Evolutionary conservation across 1,140 invertebrate genomes (phyloP).

Genomic region (Drosophila kohkoa): DNA sequence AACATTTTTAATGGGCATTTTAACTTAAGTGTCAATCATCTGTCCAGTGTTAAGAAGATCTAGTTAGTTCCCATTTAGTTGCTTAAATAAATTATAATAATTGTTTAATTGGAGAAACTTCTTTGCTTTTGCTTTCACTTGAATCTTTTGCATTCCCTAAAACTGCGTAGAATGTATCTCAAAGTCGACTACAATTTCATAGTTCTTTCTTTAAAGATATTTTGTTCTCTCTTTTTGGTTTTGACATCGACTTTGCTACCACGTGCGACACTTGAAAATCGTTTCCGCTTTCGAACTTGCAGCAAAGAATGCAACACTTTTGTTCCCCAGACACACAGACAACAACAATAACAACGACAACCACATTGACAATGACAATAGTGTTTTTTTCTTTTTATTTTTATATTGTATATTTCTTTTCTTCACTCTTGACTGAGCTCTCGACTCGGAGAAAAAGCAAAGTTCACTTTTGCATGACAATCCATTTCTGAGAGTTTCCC

Average conservation of each 20-base stretch:
- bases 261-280: slow-evolving; percentile 49
- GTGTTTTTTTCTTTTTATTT: slow-evolving; percentile 24
- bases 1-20: slow-evolving; percentile 13
- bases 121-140: too few species aligned
- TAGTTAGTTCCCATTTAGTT: too few species aligned
- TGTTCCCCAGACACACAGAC: slow-evolving; percentile 17
- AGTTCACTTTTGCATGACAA: slow-evolving; percentile 80
- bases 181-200: background rate
- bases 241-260: slow-evolving; percentile 16
- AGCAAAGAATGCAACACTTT: slow-evolving; percentile 26
- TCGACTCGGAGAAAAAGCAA: slow-evolving; percentile 58
- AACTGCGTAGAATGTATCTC: too few species aligned
- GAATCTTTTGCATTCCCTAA: too few species aligned
- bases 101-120: too few species aligned
- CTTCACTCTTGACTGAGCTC: slow-evolving; percentile 64
- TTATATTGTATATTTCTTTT: slow-evolving; percentile 28
- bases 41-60: too few species aligned
- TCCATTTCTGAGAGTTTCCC: slow-evolving; percentile 61
- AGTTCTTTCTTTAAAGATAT: background rate
- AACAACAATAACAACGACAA: slow-evolving; percentile 12
- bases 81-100: too few species aligned
- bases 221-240: background rate
- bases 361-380: slow-evolving; percentile 44
- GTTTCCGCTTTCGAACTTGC: slow-evolving; percentile 44
- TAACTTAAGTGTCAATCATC: too few species aligned